Base-by-base conservation (phyloP, 2,797 vertebrate species). In the Sternarchorhynchus goeldii region DNA sequence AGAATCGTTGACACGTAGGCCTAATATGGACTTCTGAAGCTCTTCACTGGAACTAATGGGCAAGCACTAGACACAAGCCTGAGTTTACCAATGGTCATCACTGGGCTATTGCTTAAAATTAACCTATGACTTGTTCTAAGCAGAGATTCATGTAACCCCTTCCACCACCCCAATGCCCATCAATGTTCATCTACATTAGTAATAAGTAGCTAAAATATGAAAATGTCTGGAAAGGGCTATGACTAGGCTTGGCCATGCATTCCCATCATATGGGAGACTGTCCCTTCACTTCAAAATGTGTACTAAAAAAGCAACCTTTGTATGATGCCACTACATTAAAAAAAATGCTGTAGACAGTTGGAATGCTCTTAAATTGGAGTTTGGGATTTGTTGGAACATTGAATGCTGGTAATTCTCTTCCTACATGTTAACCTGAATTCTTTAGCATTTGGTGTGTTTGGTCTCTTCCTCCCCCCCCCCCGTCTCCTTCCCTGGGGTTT, bases 321-420 rank as follows among this genome's bases (percentile, higher is more conserved):
- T 55, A 17, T 10, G 0, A 31, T 55, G 3, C 59, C 20, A 29
- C 17, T 72, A 41, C 10, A 41, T 25, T 25, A 25, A 25, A 36
- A 32, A 7, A 60, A 25, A 12, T n/a, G 16, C 29, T 70, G 32
- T 56, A 29, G 2, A 21, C 31, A 55, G 59, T 79, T 76, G 63
- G 86, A 85, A 81, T 81, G 83, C 67, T 17, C 73, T 79, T 50
- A 74, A 79, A 71, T 76, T 65, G 80, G 79, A 80, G 82, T 57
- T 80, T 85, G 39, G 34, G 32, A 25, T 71, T 69, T 77, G 20
- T 78, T 55, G 76, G 87, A 89, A 88, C 90, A 84, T 34, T 83
- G 88, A 91, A 92, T 94, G 90, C 91, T 93, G 91, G 92, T 84
- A 90, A 85, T 93, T 92, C 89, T 78, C 85, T 85, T 88, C 85